These are phyloP conservation scores for Ascidia mentula DNA, from an alignment of 23 tunicate genomes.

Conservation along the genomic window DNA sequence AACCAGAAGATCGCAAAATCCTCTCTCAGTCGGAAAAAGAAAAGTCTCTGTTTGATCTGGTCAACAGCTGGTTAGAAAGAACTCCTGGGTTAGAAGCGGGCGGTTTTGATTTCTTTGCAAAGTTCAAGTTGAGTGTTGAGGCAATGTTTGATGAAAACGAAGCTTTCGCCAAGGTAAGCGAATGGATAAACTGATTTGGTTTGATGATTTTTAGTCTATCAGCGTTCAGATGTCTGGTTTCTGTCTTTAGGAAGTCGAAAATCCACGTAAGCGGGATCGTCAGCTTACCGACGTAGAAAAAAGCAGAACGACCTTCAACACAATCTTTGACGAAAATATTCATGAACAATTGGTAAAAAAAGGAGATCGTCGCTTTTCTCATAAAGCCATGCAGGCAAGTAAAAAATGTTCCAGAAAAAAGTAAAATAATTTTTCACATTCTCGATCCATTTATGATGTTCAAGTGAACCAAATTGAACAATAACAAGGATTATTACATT, in stretches of 20 bases:
- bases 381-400: conserved; percentile 78
- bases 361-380: conserved; percentile 71
- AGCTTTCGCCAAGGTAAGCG: conserved; percentile 74
- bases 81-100: conserved; percentile 76
- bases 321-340: conserved; percentile 54
- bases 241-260: conserved; percentile 32
- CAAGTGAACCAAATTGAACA: not conserved
- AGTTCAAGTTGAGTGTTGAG: conserved; percentile 58
- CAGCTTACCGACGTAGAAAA: conserved; percentile 1
- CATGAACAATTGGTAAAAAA: conserved; percentile 39
- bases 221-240: not conserved
- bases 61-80: conserved; percentile 84
- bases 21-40: conserved; percentile 38
- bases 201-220: not conserved
- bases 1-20: conserved; percentile 42
- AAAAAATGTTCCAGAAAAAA: too few species aligned
- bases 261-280: conserved; percentile 15
- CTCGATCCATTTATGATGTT: not conserved
- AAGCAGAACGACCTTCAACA: conserved; percentile 27
- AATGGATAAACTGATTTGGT: not conserved
- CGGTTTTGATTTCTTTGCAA: conserved; percentile 70
- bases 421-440: not conserved
- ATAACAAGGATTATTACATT: too few species aligned
- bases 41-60: conserved; percentile 53
- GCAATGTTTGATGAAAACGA: conserved; percentile 58